Conservation (phyloP, 53 echinoderm and acorn worm genomes). For the Henricia sp. region DNA sequence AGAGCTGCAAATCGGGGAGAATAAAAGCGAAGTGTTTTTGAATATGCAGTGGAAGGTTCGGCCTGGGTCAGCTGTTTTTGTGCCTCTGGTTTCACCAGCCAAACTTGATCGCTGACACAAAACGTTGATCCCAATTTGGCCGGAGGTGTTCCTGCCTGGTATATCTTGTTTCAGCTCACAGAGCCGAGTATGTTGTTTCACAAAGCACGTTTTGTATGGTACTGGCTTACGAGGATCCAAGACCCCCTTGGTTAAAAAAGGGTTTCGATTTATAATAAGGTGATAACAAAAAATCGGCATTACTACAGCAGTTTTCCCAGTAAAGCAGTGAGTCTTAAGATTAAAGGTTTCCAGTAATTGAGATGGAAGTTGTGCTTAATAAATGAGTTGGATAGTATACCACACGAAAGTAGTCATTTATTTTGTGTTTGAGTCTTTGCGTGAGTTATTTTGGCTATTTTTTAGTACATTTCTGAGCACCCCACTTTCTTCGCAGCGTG, state of each 20-base stretch:
- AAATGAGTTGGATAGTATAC: too few species aligned
- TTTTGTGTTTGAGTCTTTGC: too few species aligned
- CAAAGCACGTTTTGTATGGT: constrained; percentile 11
- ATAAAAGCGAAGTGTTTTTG: not conserved
- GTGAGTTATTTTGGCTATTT: too few species aligned
- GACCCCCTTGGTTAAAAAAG: not conserved
- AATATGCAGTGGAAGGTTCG: constrained; percentile 1
- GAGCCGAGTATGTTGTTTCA: constrained; percentile 26
- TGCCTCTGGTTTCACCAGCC: constrained; percentile 29
- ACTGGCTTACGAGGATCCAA: constrained; percentile 3
- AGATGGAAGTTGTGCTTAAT: too few species aligned
- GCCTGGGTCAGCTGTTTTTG: not conserved
- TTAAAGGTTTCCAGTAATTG: too few species aligned
- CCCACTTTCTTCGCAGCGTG: too few species aligned
- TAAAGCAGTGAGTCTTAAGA: too few species aligned
- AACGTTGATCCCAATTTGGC: constrained; percentile 27
- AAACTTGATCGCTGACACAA: constrained; percentile 55
- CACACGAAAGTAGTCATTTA: too few species aligned
- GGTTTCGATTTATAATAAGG: not conserved
- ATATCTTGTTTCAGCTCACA: constrained; percentile 43
- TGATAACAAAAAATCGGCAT: too few species aligned
- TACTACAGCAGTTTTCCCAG: too few species aligned
- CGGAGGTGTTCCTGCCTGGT: constrained; percentile 18
- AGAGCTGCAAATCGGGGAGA: not conserved
- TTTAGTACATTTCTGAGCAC: too few species aligned